A percentile compares a stretch with the other conserved stretches of the same genome.
Evolutionary conservation across 2,113 vertebrate species (phyloP).

Genomic region (Pomatorhinus ruficollis): DNA sequence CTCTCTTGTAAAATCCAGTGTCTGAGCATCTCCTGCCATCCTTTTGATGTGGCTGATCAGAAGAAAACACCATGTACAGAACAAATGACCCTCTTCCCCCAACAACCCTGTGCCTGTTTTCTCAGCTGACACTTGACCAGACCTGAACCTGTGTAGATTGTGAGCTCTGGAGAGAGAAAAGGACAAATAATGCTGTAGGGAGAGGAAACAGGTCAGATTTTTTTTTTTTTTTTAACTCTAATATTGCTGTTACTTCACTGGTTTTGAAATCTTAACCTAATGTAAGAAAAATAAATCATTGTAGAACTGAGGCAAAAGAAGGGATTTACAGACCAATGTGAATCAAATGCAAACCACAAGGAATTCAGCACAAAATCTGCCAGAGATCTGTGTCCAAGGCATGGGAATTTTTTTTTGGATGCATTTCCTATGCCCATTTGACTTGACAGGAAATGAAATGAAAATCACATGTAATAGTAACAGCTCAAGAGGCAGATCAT

Average conservation of each 20-base stretch:
- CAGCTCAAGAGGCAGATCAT: not conserved
- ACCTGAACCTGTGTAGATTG: not conserved
- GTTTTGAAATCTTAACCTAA: not conserved
- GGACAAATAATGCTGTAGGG: not conserved
- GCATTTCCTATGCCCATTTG: not conserved
- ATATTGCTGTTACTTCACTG: not conserved
- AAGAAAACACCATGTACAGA: not conserved
- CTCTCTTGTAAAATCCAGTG: not conserved
- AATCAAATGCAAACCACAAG: not conserved
- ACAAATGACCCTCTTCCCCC: not conserved
- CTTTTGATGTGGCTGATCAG: not conserved
- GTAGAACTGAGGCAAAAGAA: not conserved
- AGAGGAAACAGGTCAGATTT: not conserved
- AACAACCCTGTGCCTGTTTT: not conserved
- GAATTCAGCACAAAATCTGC: not conserved
- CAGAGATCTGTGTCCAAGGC: not conserved
- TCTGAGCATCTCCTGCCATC: not conserved
- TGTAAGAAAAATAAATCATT: not conserved
- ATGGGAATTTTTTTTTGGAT: not conserved
- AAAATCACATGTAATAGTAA: not conserved
- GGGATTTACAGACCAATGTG: not conserved
- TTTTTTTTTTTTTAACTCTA: not conserved
- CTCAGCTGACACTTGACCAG: not conserved
- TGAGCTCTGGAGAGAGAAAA: not conserved
- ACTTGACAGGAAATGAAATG: conserved; percentile 6